Percentiles rank a stretch among this genome's conserved stretches.
These are phyloP conservation scores for Sarcophaga rosellei DNA, from an alignment of 2,888 invertebrate species.

Conservation along the genomic window DNA sequence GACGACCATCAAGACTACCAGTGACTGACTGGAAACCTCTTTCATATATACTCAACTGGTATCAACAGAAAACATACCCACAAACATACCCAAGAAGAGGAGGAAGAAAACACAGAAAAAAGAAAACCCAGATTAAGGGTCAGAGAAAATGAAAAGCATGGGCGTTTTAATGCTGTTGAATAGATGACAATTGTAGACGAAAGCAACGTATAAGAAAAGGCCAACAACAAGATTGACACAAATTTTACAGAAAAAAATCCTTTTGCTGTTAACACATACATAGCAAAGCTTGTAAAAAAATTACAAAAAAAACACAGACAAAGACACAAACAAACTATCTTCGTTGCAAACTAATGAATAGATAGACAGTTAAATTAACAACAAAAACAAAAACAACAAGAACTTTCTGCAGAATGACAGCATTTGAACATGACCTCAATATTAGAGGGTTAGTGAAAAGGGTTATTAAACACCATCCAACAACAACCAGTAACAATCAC, in stretches of 20 bases:
- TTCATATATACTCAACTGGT: too few species aligned
- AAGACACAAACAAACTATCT: background rate
- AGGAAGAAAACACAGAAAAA: background rate
- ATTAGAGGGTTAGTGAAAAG: conserved; percentile 20
- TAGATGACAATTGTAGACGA: background rate
- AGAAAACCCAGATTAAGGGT: background rate
- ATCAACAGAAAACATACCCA: too few species aligned
- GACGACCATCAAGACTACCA: conserved; percentile 4
- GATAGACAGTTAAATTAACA: conserved; percentile 24
- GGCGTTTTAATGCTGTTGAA: background rate
- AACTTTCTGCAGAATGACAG: background rate
- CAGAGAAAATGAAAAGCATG: background rate
- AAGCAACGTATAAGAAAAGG: background rate
- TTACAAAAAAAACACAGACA: background rate
- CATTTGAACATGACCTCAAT: conserved; percentile 34
- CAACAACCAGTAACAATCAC: background rate
- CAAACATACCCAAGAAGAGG: background rate
- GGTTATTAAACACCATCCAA: conserved; percentile 11
- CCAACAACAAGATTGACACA: conserved; percentile 7
- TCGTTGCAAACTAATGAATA: background rate
- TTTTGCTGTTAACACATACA: background rate
- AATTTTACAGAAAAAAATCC: background rate
- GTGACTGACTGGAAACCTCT: too few species aligned
- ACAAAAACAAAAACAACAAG: background rate
- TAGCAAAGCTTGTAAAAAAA: background rate